Conservation (phyloP, 2,888 invertebrate species). For the Ichneumoninae sp. region DNA sequence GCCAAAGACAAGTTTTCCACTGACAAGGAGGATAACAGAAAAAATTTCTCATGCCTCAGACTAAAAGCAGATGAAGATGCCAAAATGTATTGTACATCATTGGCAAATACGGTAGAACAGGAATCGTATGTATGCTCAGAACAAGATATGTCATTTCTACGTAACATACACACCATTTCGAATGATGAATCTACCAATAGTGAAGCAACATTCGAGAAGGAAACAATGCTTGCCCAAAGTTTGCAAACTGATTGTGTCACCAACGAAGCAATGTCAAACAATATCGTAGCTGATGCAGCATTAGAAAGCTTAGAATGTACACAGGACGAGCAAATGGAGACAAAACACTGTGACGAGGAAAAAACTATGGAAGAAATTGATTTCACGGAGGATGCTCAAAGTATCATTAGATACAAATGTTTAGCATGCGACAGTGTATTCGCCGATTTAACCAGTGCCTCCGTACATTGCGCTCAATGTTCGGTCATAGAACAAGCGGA, state of each 20-base stretch:
- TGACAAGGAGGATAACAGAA: neutral
- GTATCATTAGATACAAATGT: conserved; percentile 69
- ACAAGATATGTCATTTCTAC: neutral
- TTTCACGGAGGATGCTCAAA: conserved; percentile 36
- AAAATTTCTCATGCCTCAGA: neutral
- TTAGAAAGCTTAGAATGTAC: neutral
- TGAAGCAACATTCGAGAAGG: neutral
- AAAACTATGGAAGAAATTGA: conserved; percentile 33
- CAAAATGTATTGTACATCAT: neutral
- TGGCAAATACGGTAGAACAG: neutral
- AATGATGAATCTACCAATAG: neutral
- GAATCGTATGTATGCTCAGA: neutral
- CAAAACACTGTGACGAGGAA: neutral
- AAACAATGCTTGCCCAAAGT: neutral
- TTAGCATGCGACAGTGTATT: conserved; percentile 67
- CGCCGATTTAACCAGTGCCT: conserved; percentile 62
- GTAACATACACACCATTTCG: neutral
- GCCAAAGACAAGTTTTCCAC: conserved; percentile 13
- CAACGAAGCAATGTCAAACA: neutral
- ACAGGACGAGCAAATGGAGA: neutral
- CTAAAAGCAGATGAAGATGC: neutral
- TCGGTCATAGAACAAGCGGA: conserved; percentile 29
- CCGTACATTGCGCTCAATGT: conserved; percentile 67
- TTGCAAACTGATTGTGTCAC: neutral
- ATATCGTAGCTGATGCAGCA: neutral